Conservation (phyloP, 2,113 vertebrate species). For the Nanorana parkeri region DNA sequence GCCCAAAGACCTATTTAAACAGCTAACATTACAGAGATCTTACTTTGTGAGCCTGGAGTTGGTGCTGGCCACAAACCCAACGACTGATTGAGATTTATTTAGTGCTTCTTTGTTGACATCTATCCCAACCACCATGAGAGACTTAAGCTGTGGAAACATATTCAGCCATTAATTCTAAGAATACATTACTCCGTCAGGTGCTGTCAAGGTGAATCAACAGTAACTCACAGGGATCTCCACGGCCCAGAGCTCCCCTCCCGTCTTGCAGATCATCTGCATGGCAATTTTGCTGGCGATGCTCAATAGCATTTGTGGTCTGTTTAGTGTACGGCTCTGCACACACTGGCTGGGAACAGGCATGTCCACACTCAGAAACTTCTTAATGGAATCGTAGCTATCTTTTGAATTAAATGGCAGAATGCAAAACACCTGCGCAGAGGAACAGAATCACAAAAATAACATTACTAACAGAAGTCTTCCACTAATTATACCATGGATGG, state of each 20-base stretch:
- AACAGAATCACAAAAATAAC: neutral
- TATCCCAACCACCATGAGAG: slow-evolving; percentile 66
- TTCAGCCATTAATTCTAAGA: slow-evolving; percentile 16
- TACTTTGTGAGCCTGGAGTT: slow-evolving; percentile 70
- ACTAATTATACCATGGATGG: too few species aligned
- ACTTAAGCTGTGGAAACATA: slow-evolving; percentile 64
- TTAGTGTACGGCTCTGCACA: slow-evolving; percentile 64
- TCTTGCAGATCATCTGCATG: slow-evolving; percentile 69
- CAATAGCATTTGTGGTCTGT: slow-evolving; percentile 63
- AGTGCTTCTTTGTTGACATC: slow-evolving; percentile 64
- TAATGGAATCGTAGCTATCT: slow-evolving; percentile 67
- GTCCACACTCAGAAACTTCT: slow-evolving; percentile 66
- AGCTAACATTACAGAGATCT: slow-evolving; percentile 19
- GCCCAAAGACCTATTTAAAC: neutral
- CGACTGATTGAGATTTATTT: slow-evolving; percentile 56
- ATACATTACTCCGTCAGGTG: neutral
- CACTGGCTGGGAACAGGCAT: slow-evolving; percentile 69
- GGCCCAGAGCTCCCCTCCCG: slow-evolving; percentile 70
- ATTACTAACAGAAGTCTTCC: neutral
- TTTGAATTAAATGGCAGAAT: slow-evolving; percentile 65
- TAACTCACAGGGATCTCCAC: slow-evolving; percentile 72
- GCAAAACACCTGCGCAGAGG: slow-evolving; percentile 67
- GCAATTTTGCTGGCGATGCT: slow-evolving; percentile 66
- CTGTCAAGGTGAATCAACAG: neutral
- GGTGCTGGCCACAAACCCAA: slow-evolving; percentile 70